Evolutionary conservation across 2,888 invertebrate species (phyloP).

Genomic region (Drosophila austrosaltans): DNA sequence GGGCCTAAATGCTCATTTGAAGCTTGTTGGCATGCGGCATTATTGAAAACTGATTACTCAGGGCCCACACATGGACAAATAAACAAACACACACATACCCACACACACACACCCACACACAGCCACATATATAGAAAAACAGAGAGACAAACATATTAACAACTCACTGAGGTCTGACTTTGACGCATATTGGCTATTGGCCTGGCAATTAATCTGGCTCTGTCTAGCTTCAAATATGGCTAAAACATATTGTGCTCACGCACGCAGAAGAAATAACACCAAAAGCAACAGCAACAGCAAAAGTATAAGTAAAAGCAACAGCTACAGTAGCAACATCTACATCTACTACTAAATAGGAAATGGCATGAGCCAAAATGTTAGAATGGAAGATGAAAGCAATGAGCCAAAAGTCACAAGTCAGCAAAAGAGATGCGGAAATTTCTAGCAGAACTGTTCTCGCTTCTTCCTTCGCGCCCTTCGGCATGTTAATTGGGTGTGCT

Average conservation of each 20-base stretch:
- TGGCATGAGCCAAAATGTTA: conserved; percentile 20
- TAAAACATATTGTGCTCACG: conserved; percentile 57
- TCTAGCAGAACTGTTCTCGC: no score
- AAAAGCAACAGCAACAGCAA: conserved; percentile 6
- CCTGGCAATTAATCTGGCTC: conserved; percentile 68
- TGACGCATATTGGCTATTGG: conserved; percentile 74
- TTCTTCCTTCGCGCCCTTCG: not conserved
- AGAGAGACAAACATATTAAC: conserved; percentile 49
- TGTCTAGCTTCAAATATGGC: conserved; percentile 53
- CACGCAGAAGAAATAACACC: conserved; percentile 53
- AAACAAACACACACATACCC: not conserved
- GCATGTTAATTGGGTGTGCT: conserved; percentile 12
- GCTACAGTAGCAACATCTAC: conserved; percentile 17
- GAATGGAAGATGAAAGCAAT: conserved; percentile 14
- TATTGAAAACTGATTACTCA: conserved; percentile 69
- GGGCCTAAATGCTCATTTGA: not conserved
- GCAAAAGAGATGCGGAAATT: not conserved
- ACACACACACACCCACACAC: not conserved
- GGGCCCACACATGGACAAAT: not conserved
- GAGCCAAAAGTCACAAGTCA: conserved; percentile 23
- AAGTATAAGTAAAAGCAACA: conserved; percentile 9
- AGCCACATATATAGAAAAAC: conserved; percentile 1
- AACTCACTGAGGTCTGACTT: conserved; percentile 41
- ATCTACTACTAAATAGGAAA: not conserved
- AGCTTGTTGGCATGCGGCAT: conserved; percentile 25